Evolutionary conservation across 2,888 invertebrate genomes (phyloP).

Genomic region (Cerceris rybyensis): DNA sequence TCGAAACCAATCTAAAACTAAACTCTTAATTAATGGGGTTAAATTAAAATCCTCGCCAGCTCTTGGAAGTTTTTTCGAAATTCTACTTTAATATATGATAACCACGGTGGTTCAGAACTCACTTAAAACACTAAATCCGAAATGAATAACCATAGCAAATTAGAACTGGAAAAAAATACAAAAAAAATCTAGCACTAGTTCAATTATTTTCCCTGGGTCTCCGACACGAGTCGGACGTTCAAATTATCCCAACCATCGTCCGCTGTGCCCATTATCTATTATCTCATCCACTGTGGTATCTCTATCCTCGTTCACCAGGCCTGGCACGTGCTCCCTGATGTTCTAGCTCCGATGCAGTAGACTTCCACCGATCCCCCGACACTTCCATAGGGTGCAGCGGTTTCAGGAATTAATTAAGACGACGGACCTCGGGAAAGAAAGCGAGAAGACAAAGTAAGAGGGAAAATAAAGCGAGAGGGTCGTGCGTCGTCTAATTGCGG

Average conservation of each 20-base stretch:
- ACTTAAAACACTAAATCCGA: no score
- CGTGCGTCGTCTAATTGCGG: not conserved
- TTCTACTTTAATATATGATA: no score
- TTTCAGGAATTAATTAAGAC: not conserved
- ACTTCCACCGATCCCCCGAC: not conserved
- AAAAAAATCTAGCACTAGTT: no score
- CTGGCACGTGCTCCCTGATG: conserved; percentile 21
- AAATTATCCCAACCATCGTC: conserved; percentile 42
- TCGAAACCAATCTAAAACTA: no score
- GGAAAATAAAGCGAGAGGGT: not conserved
- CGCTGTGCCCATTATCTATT: conserved; percentile 52
- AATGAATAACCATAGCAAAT: no score
- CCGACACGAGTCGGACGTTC: conserved; percentile 16
- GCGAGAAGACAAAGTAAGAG: no score
- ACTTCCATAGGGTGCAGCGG: not conserved
- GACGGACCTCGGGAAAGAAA: not conserved
- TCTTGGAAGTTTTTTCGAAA: no score
- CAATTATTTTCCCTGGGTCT: no score
- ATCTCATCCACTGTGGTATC: conserved; percentile 39
- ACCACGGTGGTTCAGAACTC: no score
- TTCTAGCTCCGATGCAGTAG: conserved; percentile 2
- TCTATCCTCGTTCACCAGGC: conserved; percentile 9
- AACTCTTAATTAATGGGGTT: no score
- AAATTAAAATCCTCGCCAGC: no score
- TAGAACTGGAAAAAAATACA: no score